These are phyloP conservation scores for Melanotaenia maccullochi DNA, from an alignment of 2,797 vertebrate species.

Conservation along the genomic window DNA sequence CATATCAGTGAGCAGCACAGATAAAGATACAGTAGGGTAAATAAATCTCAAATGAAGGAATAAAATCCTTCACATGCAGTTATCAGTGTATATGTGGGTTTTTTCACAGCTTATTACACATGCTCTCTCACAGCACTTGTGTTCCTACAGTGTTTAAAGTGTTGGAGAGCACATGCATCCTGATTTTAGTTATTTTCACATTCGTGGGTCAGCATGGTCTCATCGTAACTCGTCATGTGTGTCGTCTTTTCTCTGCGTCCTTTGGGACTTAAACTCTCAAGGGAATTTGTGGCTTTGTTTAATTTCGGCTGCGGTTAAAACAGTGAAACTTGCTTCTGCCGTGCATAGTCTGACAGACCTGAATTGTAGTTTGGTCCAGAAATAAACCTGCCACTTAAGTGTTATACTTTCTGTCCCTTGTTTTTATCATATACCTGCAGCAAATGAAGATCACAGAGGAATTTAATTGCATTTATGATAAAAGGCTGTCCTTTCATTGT, in stretches of 20 bases:
- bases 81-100: constrained; percentile 50
- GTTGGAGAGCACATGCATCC: constrained; percentile 34
- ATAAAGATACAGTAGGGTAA: constrained; percentile 80
- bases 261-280: constrained; percentile 36
- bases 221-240: constrained; percentile 35
- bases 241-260: constrained; percentile 27
- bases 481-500: constrained; percentile 23
- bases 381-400: constrained; percentile 10
- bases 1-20: constrained; percentile 78
- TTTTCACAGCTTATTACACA: constrained; percentile 57
- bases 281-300: constrained; percentile 47
- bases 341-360: constrained; percentile 26
- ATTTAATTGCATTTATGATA: not conserved
- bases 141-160: constrained; percentile 50
- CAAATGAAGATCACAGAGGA: constrained; percentile 10
- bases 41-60: constrained; percentile 82
- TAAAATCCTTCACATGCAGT: constrained; percentile 73
- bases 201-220: constrained; percentile 44
- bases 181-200: constrained; percentile 46
- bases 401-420: constrained; percentile 12
- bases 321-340: constrained; percentile 16
- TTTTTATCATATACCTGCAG: constrained; percentile 4
- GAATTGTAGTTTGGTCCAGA: constrained; percentile 31
- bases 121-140: constrained; percentile 29
- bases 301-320: constrained; percentile 50